phyloP scores from a whole-genome alignment of 2,797 vertebrate species.

The Poeciliopsis infans region DNA sequence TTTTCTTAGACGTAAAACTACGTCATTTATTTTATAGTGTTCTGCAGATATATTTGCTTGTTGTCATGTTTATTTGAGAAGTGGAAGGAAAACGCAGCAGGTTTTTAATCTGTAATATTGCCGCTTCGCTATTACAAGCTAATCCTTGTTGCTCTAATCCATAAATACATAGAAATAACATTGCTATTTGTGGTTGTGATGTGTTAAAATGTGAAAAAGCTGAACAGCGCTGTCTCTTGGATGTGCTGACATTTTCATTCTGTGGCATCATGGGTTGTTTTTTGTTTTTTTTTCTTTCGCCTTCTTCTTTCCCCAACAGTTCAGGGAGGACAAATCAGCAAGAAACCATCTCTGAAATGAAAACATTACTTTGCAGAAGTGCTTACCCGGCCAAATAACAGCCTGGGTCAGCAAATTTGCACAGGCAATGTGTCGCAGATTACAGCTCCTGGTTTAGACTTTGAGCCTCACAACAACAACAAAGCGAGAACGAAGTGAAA shows the following conservation, averaged over 20 bases:
- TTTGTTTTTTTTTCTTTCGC: slow-evolving; percentile 35
- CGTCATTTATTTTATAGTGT: background rate
- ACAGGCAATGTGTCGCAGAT: slow-evolving; percentile 36
- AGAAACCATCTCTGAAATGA: slow-evolving; percentile 49
- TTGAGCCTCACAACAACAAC: slow-evolving; percentile 16
- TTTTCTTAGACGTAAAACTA: too few relatives aligned
- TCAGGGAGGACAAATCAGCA: slow-evolving; percentile 49
- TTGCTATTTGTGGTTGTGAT: background rate
- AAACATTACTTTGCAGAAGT: slow-evolving; percentile 54
- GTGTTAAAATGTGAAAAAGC: background rate
- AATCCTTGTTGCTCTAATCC: background rate
- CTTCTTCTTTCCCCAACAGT: slow-evolving; percentile 23
- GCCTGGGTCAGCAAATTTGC: slow-evolving; percentile 56
- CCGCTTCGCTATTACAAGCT: background rate
- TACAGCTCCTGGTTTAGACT: slow-evolving; percentile 34
- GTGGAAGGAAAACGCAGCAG: background rate
- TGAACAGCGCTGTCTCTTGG: slow-evolving; percentile 12
- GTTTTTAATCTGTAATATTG: background rate
- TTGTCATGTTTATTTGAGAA: background rate
- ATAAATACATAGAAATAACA: background rate
- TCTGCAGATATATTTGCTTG: background rate
- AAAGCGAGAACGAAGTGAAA: slow-evolving; percentile 32
- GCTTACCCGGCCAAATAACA: slow-evolving; percentile 54
- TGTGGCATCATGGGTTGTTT: slow-evolving; percentile 42
- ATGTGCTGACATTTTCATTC: slow-evolving; percentile 42